A percentile compares a stretch with the other conserved stretches of the same genome.
Evolutionary conservation across 2,888 invertebrate genomes (phyloP).

Genomic region (Hypselothyrea guttata): DNA sequence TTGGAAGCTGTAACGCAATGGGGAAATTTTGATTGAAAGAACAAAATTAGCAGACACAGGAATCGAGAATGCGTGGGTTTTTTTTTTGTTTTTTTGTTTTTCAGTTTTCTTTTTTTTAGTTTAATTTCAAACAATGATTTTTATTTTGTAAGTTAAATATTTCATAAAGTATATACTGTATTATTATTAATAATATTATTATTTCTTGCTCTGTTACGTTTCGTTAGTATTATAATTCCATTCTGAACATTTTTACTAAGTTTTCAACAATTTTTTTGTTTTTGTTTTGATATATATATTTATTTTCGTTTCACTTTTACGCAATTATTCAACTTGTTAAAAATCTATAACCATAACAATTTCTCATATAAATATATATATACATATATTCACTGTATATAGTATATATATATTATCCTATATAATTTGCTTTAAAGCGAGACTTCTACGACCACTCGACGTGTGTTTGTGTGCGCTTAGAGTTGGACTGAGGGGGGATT

Average conservation of each 20-base stretch:
- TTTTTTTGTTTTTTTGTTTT: constrained; percentile 34
- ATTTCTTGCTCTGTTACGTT: constrained; percentile 42
- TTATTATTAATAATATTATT: constrained; percentile 48
- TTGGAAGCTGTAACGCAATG: constrained; percentile 46
- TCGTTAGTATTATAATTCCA: constrained; percentile 21
- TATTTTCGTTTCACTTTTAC: constrained; percentile 71
- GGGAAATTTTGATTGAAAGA: constrained; percentile 41
- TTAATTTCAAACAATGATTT: constrained; percentile 76
- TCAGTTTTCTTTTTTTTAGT: constrained; percentile 53
- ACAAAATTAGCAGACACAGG: constrained; percentile 75
- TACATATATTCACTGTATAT: constrained; percentile 48
- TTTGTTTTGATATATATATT: constrained; percentile 62
- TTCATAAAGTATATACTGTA: constrained; percentile 76
- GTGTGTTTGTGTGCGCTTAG: constrained; percentile 28
- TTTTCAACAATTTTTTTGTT: constrained; percentile 79
- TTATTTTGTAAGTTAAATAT: constrained; percentile 71
- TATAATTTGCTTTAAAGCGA: constrained; percentile 68
- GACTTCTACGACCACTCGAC: constrained; percentile 59
- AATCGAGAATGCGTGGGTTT: constrained; percentile 36
- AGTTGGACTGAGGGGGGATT: constrained; percentile 33
- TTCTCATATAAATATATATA: constrained; percentile 62
- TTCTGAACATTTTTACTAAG: constrained; percentile 79
- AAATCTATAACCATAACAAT: constrained; percentile 80
- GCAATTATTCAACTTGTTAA: constrained; percentile 80
- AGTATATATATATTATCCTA: constrained; percentile 54